Percentiles rank a stretch among this genome's conserved stretches.
Evolutionary conservation across 1,140 invertebrate genomes (phyloP).

Genomic region (Oscheius sp.): DNA sequence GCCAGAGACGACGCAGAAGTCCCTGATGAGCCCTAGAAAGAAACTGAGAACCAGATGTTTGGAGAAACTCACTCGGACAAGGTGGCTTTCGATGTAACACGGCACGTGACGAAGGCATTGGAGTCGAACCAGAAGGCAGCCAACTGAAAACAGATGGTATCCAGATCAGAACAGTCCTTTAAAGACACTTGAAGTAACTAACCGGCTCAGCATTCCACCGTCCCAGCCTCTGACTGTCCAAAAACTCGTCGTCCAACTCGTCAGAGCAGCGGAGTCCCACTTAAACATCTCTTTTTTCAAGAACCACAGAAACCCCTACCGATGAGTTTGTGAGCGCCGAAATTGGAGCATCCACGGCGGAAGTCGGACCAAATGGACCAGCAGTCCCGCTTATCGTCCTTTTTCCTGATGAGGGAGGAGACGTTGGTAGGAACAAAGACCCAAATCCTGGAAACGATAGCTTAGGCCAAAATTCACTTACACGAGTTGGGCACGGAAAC

Average conservation of each 20-base stretch:
- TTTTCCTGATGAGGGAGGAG: neutral
- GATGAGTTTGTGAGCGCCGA: neutral
- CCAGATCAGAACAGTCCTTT: too few relatives aligned
- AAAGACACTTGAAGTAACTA: too few relatives aligned
- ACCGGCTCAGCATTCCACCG: conserved; percentile 54
- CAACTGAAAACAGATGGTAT: conserved; percentile 31
- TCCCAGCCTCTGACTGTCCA: conserved; percentile 5
- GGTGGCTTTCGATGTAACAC: neutral
- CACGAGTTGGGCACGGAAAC: neutral
- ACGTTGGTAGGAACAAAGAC: conserved; percentile 44
- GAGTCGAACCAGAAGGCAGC: conserved; percentile 29
- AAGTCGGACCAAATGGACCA: conserved; percentile 52
- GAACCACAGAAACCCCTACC: neutral
- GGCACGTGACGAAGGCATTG: neutral
- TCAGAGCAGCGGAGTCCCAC: neutral
- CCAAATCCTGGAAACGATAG: conserved; percentile 45
- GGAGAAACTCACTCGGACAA: conserved; percentile 27
- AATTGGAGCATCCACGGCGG: conserved; percentile 27
- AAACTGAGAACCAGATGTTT: too few relatives aligned
- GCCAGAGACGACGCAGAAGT: conserved; percentile 14
- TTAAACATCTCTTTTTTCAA: neutral
- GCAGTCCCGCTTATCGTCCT: conserved; percentile 25
- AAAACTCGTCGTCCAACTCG: conserved; percentile 49
- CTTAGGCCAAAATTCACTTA: neutral
- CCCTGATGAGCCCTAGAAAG: conserved; percentile 2